Percentiles rank a stretch among this genome's conserved stretches.
Evolutionary conservation across 2,888 invertebrate genomes (phyloP).

Genomic region (Ypsolopha scabrella): DNA sequence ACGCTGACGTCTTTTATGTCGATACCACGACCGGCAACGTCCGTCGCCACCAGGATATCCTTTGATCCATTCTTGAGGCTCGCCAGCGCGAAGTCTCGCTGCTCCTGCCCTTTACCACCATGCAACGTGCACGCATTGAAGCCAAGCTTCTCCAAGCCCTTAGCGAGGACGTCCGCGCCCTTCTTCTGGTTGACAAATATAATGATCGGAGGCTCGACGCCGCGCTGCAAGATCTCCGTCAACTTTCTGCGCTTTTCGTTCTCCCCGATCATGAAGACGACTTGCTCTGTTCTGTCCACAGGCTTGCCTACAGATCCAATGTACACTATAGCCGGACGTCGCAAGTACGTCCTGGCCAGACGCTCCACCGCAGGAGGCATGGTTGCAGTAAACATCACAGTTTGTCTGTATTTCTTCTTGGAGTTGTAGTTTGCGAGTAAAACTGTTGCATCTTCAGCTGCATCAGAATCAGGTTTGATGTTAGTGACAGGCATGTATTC

Average conservation of each 20-base stretch:
- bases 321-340: conserved; percentile 97
- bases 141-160: conserved; percentile 96
- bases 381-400: conserved; percentile 99
- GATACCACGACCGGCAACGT: conserved; percentile 99
- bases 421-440: conserved; percentile 94
- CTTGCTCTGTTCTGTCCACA: conserved; percentile 97
- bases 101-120: conserved; percentile 99
- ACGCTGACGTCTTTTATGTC: conserved; percentile 99
- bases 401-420: conserved; percentile 98
- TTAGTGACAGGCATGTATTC: conserved; percentile 99
- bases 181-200: conserved; percentile 99
- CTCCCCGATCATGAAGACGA: conserved; percentile 95
- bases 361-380: conserved; percentile 99
- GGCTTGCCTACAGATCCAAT: conserved; percentile 98
- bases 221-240: conserved; percentile 88
- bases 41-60: conserved; percentile 98
- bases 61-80: conserved; percentile 96
- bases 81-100: conserved; percentile 97
- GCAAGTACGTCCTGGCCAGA: conserved; percentile 92
- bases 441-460: conserved; percentile 94
- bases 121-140: conserved; percentile 98
- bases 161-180: conserved; percentile 97
- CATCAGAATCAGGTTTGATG: conserved; percentile 97
- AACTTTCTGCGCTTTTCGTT: conserved; percentile 97
- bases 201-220: conserved; percentile 97